Evolutionary conservation across 2,797 vertebrate genomes (phyloP).

Genomic region (Propithecus deckenii): DNA sequence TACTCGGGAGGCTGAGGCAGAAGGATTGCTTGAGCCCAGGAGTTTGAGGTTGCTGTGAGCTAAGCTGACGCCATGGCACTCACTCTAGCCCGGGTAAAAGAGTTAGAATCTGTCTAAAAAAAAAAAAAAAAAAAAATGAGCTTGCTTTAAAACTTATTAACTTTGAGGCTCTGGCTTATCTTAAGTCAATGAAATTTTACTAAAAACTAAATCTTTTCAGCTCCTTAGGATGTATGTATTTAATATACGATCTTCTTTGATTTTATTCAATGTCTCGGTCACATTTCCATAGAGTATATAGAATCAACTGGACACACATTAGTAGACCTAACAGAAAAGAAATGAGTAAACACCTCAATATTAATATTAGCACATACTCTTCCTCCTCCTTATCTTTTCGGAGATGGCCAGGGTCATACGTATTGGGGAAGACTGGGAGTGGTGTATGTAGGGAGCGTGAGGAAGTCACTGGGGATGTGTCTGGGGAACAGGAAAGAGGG

Average conservation of each 20-base stretch:
- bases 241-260: not conserved
- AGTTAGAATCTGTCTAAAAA: no score
- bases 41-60: no score
- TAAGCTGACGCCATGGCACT: no score
- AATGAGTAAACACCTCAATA: not conserved
- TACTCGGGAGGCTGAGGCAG: no score
- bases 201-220: conserved; percentile 1
- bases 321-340: not conserved
- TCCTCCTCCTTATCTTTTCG: not conserved
- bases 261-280: conserved; percentile 33
- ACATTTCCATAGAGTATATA: not conserved
- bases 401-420: not conserved
- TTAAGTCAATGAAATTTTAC: not conserved
- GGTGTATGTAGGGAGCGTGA: not conserved
- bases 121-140: not conserved
- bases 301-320: not conserved
- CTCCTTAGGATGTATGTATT: not conserved
- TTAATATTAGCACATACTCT: not conserved
- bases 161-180: conserved; percentile 30
- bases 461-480: not conserved
- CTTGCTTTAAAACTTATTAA: conserved; percentile 74
- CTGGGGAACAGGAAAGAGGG: not conserved
- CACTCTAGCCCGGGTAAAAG: no score
- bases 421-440: not conserved
- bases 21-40: no score